A percentile compares a stretch with the other conserved stretches of the same genome.
phyloP scores from a whole-genome alignment of 2,113 vertebrate genomes.

The Fukomys damarensis region DNA sequence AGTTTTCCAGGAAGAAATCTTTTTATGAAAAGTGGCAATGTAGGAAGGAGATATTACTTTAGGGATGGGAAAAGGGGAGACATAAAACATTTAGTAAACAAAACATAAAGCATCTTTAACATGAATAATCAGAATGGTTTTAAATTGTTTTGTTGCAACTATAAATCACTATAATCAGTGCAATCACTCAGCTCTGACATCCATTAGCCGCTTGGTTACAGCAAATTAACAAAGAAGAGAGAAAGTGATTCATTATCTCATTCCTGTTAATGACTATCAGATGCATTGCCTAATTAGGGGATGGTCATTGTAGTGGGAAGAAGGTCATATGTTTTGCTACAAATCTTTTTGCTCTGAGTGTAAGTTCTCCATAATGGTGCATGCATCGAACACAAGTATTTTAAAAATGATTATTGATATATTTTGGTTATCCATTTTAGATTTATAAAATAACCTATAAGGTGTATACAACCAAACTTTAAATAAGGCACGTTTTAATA shows the following conservation, averaged over 20 bases:
- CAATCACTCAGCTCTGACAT: constrained; percentile 96
- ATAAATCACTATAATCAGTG: constrained; percentile 96
- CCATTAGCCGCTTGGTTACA: constrained; percentile 97
- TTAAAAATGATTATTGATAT: constrained; percentile 80
- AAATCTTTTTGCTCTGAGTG: constrained; percentile 88
- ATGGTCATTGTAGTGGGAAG: constrained; percentile 91
- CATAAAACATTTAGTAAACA: constrained; percentile 91
- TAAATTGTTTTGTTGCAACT: constrained; percentile 95
- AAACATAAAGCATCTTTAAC: constrained; percentile 92
- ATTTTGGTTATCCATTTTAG: constrained; percentile 76
- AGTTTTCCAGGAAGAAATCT: constrained; percentile 81
- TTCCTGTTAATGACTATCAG: constrained; percentile 98
- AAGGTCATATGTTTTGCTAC: constrained; percentile 92
- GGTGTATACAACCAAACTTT: constrained; percentile 64
- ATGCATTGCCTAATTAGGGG: constrained; percentile 96
- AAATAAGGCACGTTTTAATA: constrained; percentile 9
- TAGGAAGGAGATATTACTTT: constrained; percentile 68
- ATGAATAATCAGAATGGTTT: constrained; percentile 93
- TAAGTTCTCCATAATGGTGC: constrained; percentile 81
- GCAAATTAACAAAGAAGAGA: constrained; percentile 97
- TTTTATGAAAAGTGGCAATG: constrained; percentile 67
- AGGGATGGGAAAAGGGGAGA: constrained; percentile 69
- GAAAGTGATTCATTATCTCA: constrained; percentile 96
- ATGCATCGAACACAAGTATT: constrained; percentile 80
- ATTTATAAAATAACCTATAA: constrained; percentile 55